Evolutionary conservation across 2,113 vertebrate genomes (phyloP).

Genomic region (Anser cygnoides): DNA sequence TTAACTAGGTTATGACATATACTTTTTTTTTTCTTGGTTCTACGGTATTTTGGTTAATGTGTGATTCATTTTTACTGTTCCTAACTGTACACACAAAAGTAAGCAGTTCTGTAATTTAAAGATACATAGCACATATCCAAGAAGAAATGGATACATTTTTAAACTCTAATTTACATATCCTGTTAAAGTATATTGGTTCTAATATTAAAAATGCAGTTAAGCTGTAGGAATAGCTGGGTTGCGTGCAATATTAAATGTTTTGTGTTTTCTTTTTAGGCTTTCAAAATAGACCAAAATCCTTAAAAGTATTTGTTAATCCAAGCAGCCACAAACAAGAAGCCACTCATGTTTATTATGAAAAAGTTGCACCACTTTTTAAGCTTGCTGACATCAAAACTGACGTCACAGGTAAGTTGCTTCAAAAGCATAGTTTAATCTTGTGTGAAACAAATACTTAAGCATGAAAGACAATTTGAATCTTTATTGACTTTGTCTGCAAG

Average conservation of each 20-base stretch:
- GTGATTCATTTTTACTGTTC: background rate
- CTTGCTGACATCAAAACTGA: slow-evolving; percentile 90
- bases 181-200: background rate
- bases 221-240: background rate
- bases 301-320: slow-evolving; percentile 96
- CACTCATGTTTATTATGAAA: slow-evolving; percentile 84
- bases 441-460: background rate
- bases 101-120: slow-evolving; percentile 70
- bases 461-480: background rate
- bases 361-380: slow-evolving; percentile 93
- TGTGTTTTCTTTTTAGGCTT: slow-evolving; percentile 79
- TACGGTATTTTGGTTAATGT: slow-evolving; percentile 10
- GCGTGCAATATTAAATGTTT: background rate
- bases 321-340: slow-evolving; percentile 92
- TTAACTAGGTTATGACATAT: slow-evolving; percentile 48
- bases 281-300: slow-evolving; percentile 83
- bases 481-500: background rate
- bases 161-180: background rate
- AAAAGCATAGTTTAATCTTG: background rate
- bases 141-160: background rate
- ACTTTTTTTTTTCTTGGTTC: background rate
- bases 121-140: slow-evolving; percentile 30
- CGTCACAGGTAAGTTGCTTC: slow-evolving; percentile 85
- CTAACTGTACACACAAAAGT: slow-evolving; percentile 51
- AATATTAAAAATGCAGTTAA: background rate